Evolutionary conservation across 2,888 invertebrate species (phyloP).

Genomic region (Ptychoptera albimana): DNA sequence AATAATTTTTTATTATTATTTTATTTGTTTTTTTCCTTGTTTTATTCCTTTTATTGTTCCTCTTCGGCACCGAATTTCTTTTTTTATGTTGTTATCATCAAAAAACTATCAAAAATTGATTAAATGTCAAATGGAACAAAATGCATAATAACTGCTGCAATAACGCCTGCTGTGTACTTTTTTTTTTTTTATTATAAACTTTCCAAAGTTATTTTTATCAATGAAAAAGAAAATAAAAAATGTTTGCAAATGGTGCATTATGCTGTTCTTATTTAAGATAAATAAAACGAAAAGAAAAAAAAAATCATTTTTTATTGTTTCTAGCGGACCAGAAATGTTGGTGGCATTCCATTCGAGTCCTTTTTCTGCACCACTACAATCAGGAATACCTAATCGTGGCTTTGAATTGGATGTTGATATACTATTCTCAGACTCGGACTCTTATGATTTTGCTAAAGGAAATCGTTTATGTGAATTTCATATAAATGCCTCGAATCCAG

Average conservation of each 20-base stretch:
- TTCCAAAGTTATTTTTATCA: neutral
- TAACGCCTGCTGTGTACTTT: neutral
- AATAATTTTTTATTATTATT: too few species aligned
- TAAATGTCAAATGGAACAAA: neutral
- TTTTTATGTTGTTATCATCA: too few species aligned
- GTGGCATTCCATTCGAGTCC: constrained; percentile 79
- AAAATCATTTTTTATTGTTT: constrained; percentile 7
- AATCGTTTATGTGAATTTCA: constrained; percentile 52
- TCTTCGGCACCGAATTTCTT: too few species aligned
- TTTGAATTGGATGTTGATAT: constrained; percentile 80
- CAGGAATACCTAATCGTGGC: constrained; percentile 49
- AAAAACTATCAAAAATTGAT: too few species aligned
- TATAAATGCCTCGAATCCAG: constrained; percentile 50
- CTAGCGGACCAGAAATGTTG: constrained; percentile 65
- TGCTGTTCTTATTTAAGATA: neutral
- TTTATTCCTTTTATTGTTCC: too few species aligned
- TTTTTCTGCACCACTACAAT: constrained; percentile 60
- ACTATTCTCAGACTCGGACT: constrained; percentile 74
- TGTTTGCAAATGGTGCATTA: too few species aligned
- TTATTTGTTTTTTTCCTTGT: too few species aligned
- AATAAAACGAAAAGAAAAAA: neutral
- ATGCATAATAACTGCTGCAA: neutral
- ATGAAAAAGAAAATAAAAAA: too few species aligned
- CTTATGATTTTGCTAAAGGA: constrained; percentile 53
- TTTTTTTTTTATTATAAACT: neutral